Conservation (phyloP, 2,113 vertebrate species). For the Zootoca vivipara region DNA sequence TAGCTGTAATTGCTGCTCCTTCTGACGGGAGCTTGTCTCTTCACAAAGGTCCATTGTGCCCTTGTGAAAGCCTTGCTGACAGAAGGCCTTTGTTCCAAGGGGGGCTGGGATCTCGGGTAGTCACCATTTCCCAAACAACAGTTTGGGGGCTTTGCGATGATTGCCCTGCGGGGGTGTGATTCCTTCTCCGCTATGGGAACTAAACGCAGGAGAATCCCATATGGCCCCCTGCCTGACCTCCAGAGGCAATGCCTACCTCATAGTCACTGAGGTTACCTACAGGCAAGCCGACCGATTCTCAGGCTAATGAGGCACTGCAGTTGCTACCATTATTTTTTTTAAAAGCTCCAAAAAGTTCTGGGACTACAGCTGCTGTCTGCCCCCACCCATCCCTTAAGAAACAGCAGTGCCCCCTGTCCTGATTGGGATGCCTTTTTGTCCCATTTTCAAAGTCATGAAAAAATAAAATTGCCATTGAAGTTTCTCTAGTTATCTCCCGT, state of each 20-base stretch:
- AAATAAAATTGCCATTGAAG: too few relatives aligned
- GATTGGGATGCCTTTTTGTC: too few relatives aligned
- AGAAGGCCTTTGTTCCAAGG: constrained; percentile 67
- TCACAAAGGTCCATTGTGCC: constrained; percentile 71
- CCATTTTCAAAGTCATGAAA: too few relatives aligned
- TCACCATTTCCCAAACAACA: constrained; percentile 11
- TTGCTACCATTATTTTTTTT: neutral
- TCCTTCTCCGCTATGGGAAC: constrained; percentile 37
- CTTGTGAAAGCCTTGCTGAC: constrained; percentile 40
- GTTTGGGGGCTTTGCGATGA: constrained; percentile 5
- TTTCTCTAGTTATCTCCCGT: too few relatives aligned
- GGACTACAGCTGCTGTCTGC: too few relatives aligned
- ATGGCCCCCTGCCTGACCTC: neutral
- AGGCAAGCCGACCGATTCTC: neutral
- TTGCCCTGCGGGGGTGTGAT: neutral
- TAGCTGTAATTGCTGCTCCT: neutral
- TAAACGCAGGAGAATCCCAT: neutral
- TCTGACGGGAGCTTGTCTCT: constrained; percentile 9
- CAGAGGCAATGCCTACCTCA: neutral
- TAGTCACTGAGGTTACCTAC: neutral
- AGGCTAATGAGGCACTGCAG: neutral
- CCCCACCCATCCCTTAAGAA: neutral
- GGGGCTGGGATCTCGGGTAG: constrained; percentile 9
- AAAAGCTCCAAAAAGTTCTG: neutral
- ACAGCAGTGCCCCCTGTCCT: neutral